Base-by-base conservation (phyloP, 2,113 vertebrate species). In the Epinephelus lanceolatus region DNA sequence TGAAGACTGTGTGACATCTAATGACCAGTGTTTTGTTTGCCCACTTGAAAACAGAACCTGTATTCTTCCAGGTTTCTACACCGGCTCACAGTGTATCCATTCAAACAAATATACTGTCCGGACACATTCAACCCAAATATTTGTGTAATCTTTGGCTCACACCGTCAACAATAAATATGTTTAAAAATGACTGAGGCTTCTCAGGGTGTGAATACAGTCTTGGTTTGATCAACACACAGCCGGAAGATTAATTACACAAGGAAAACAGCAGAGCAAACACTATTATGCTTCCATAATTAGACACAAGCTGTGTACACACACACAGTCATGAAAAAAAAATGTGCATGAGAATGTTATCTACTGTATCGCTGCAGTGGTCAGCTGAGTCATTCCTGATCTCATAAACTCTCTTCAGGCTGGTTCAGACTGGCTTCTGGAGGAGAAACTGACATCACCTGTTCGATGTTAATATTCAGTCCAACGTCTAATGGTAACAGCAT, bases 241-340 rank as follows among this genome's bases (percentile, higher is more conserved):
- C 55, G 80, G 76, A 80, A 68, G 83, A 88, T 87, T 86, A 88
- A 90, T 87, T 90, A 76, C 76, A 63, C 66, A 59, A 56, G 55
- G 37, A 76, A 89, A 85, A 82, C 73, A 85, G 63, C 62, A 87
- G 73, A 79, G 69, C 78, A 85, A 85, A 91, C 78, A 80, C 76
- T 60, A 87, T 84, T 84, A 88, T 71, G 71, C 83, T 81, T 83
- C 73, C 66, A 78, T 83, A 87, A 85, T 92, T 81, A 85, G 76
- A 70, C 51, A 49, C 83, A 74, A 78, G 80, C 80, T 84, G 89
- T 85, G 81, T 78, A 57, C 21, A 77, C 11, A 57, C 21, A 77
- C 11, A 45, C 63, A 80, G 77, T 78, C 57, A 30, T 56, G 80
- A 70, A 87, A 78, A 75, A 69, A 69, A 19, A 79, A 81, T 47